Conservation (phyloP, 2,888 invertebrate genomes). For the Parnassius apollo region DNA sequence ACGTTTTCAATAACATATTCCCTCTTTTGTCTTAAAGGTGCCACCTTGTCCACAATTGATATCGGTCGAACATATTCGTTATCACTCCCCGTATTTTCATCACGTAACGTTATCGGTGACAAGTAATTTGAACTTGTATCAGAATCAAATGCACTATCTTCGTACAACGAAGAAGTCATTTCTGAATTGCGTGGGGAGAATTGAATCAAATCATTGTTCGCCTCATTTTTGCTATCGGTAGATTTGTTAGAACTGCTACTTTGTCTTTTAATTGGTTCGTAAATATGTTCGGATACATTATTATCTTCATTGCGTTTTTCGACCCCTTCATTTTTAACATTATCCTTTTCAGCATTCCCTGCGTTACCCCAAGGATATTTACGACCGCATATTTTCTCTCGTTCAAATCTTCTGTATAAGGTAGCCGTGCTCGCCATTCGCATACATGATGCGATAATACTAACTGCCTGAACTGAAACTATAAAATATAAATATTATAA, state of each 20-base stretch:
- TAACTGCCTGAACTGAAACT: constrained; percentile 85
- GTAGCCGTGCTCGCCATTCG: constrained; percentile 87
- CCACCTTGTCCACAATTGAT: constrained; percentile 66
- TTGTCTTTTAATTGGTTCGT: constrained; percentile 52
- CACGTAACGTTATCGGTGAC: constrained; percentile 40
- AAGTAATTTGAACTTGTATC: constrained; percentile 61
- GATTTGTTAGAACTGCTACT: constrained; percentile 39
- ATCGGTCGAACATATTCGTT: constrained; percentile 63
- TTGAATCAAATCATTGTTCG: constrained; percentile 62
- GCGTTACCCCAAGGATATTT: constrained; percentile 85
- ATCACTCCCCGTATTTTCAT: constrained; percentile 47
- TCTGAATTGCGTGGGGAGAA: constrained; percentile 58
- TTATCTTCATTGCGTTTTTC: constrained; percentile 36
- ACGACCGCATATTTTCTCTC: constrained; percentile 86
- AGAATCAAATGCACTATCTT: constrained; percentile 42
- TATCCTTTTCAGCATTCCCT: constrained; percentile 34
- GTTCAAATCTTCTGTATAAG: constrained; percentile 88
- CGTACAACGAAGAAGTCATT: constrained; percentile 45
- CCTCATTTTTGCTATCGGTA: constrained; percentile 34
- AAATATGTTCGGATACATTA: constrained; percentile 46
- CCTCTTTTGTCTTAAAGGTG: constrained; percentile 53
- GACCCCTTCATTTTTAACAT: constrained; percentile 52
- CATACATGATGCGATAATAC: constrained; percentile 84
- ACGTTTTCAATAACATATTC: constrained; percentile 64
- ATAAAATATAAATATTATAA: constrained; percentile 31